Percentiles rank a stretch among this genome's conserved stretches.
phyloP scores from a whole-genome alignment of 2,888 invertebrate genomes.

The Cataglyphis albicans region DNA sequence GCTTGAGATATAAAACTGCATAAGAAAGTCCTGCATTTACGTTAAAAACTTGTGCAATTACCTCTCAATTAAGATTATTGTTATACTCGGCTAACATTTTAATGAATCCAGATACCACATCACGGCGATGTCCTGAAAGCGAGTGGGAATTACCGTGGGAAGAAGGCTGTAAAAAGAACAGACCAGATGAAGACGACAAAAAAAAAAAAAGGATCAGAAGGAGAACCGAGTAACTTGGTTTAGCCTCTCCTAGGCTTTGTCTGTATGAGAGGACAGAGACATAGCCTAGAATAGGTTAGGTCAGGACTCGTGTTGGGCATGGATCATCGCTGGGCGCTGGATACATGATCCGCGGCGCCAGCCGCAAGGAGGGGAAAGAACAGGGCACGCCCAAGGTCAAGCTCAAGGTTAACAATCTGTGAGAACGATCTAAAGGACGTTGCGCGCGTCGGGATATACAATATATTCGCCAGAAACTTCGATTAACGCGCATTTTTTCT shows the following conservation, averaged over 20 bases:
- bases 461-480: constrained; percentile 1
- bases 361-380: constrained; percentile 19
- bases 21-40: neutral
- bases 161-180: constrained; percentile 18
- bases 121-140: neutral
- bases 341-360: constrained; percentile 40
- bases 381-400: constrained; percentile 69
- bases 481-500: neutral
- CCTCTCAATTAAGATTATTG: constrained; percentile 20
- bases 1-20: neutral
- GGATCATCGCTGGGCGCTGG: constrained; percentile 64
- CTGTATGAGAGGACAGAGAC: constrained; percentile 83
- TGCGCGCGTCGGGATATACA: neutral
- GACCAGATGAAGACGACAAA: constrained; percentile 7
- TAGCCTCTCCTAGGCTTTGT: constrained; percentile 86
- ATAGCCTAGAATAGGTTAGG: constrained; percentile 86
- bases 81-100: constrained; percentile 2
- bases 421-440: constrained; percentile 29
- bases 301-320: constrained; percentile 82
- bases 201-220: neutral
- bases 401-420: constrained; percentile 66
- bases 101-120: constrained; percentile 20
- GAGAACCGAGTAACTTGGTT: constrained; percentile 79
- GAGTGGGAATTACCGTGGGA: constrained; percentile 23
- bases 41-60: neutral